These are phyloP conservation scores for Trichonephila inaurata DNA, from an alignment of 1,140 invertebrate genomes.

Conservation along the genomic window DNA sequence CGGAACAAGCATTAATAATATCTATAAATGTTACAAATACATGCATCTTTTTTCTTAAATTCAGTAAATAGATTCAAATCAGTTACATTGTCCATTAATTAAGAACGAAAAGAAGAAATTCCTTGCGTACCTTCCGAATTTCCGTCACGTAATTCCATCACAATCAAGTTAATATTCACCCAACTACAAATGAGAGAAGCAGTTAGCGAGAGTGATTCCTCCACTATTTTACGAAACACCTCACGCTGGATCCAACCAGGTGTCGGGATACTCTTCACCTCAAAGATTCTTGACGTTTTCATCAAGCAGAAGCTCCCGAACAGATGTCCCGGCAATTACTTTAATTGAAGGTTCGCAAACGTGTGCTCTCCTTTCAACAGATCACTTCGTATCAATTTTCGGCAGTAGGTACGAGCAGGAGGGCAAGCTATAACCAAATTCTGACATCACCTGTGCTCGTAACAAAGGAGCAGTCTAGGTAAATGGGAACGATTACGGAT, in stretches of 20 bases:
- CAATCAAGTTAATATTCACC: slow-evolving; percentile 53
- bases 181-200: slow-evolving; percentile 43
- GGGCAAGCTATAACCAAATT: neutral
- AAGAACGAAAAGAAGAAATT: neutral
- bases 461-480: neutral
- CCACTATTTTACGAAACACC: slow-evolving; percentile 10
- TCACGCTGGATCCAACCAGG: slow-evolving; percentile 40
- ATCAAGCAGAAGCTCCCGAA: neutral
- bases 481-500: neutral
- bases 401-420: neutral
- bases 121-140: neutral
- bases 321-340: slow-evolving; percentile 52
- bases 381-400: slow-evolving; percentile 14
- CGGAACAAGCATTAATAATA: no score
- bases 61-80: no score
- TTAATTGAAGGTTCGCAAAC: slow-evolving; percentile 43
- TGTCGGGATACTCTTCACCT: slow-evolving; percentile 7
- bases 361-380: slow-evolving; percentile 22
- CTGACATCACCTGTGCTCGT: neutral
- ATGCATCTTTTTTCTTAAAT: no score
- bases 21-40: no score
- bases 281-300: slow-evolving; percentile 48
- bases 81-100: no score
- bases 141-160: slow-evolving; percentile 40
- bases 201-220: slow-evolving; percentile 48